phyloP scores from a whole-genome alignment of 2,797 vertebrate genomes.

The Todus mexicanus region DNA sequence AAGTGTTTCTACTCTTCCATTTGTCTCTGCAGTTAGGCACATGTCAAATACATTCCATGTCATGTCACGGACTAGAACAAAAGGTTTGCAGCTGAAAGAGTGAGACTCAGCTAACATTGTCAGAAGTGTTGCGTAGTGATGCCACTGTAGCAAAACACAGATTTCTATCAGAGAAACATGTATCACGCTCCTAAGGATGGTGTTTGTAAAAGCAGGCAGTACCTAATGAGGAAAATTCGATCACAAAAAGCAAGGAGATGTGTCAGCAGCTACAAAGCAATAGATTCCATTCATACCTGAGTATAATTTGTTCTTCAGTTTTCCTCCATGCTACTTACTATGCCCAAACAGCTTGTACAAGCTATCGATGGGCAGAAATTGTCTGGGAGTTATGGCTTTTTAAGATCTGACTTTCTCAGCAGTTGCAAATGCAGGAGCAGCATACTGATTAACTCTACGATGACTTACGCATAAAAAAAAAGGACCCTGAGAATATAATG shows the following conservation, averaged over 20 bases:
- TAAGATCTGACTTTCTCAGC: constrained; percentile 61
- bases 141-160: not conserved
- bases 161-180: not conserved
- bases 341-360: not conserved
- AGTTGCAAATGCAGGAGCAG: constrained; percentile 35
- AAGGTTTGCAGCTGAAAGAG: not conserved
- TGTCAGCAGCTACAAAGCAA: not conserved
- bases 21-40: not conserved
- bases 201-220: not conserved
- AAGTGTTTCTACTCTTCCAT: not conserved
- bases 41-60: not conserved
- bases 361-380: constrained; percentile 18
- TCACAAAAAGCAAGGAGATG: not conserved
- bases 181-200: not conserved
- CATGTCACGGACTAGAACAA: accelerated
- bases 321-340: not conserved
- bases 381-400: constrained; percentile 46
- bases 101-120: not conserved
- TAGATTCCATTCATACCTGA: constrained; percentile 31
- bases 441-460: constrained; percentile 58
- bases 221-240: not conserved
- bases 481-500: constrained; percentile 12
- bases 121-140: not conserved
- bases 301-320: constrained; percentile 33
- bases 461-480: constrained; percentile 2